Percentiles rank a stretch among this genome's conserved stretches.
These are phyloP conservation scores for Keiferia lycopersicella DNA, from an alignment of 2,888 invertebrate species.

Conservation along the genomic window DNA sequence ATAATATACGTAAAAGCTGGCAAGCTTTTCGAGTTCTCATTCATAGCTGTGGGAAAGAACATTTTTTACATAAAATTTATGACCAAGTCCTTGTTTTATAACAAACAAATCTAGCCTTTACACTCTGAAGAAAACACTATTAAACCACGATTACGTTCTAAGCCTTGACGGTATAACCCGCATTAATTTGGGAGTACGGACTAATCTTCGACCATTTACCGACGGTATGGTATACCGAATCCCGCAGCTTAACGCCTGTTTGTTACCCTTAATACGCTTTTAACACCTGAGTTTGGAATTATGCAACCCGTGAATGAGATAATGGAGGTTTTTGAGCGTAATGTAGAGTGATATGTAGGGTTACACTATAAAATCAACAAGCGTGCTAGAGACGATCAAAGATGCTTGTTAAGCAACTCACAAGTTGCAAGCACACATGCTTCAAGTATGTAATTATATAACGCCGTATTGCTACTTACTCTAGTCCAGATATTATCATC, in stretches of 20 bases:
- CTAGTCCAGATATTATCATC: no score
- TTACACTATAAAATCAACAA: constrained; percentile 41
- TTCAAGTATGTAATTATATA: no score
- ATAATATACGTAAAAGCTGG: no score
- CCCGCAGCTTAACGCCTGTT: constrained; percentile 75
- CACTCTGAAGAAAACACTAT: constrained; percentile 22
- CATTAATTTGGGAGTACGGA: constrained; percentile 66
- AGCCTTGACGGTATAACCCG: constrained; percentile 61
- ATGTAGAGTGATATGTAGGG: constrained; percentile 55
- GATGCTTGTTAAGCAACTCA: neutral
- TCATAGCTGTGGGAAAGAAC: no score
- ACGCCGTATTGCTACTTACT: no score
- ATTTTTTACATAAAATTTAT: neutral
- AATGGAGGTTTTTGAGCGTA: constrained; percentile 50
- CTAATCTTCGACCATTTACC: constrained; percentile 75
- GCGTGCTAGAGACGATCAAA: constrained; percentile 41
- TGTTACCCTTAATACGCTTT: constrained; percentile 74
- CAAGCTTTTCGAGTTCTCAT: no score
- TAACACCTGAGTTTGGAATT: constrained; percentile 63
- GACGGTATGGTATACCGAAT: constrained; percentile 65
- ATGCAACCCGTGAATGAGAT: constrained; percentile 52
- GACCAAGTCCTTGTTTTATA: neutral
- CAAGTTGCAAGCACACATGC: no score
- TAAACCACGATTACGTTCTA: constrained; percentile 49
- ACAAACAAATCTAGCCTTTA: neutral